A percentile compares a stretch with the other conserved stretches of the same genome.
Conservation (phyloP, 2,113 vertebrate species). For the Dasyornis broadbenti region DNA sequence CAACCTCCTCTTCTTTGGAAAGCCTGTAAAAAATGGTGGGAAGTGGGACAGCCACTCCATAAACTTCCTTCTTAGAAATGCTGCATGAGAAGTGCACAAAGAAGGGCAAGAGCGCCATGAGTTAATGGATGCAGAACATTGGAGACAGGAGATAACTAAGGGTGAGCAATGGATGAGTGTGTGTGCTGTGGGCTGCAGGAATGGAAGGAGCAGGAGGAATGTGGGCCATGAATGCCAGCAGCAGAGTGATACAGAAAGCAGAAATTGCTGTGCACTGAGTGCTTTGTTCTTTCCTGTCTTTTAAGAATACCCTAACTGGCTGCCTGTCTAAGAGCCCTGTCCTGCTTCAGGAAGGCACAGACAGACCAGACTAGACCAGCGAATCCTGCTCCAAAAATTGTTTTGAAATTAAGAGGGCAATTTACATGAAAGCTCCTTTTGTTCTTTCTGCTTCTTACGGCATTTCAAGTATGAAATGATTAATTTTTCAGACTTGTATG, state of each 20-base stretch:
- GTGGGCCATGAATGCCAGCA: background rate
- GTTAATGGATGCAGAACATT: background rate
- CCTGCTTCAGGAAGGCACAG: background rate
- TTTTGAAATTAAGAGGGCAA: background rate
- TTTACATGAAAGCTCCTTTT: background rate
- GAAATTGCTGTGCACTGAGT: background rate
- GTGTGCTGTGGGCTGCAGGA: background rate
- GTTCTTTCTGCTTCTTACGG: background rate
- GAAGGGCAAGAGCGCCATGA: background rate
- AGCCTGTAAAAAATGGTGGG: background rate
- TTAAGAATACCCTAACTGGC: background rate
- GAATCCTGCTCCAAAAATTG: background rate
- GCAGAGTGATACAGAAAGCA: background rate
- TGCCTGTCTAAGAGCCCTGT: background rate
- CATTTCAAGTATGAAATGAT: background rate
- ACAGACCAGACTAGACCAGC: background rate
- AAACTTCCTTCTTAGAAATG: background rate
- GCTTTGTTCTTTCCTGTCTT: background rate
- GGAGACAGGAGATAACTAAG: background rate
- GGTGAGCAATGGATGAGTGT: background rate
- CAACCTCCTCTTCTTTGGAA: background rate
- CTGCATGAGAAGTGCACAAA: background rate
- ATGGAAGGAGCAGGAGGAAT: background rate
- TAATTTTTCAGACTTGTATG: background rate
- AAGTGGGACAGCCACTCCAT: background rate